Conservation (phyloP, 2,888 invertebrate species). For the Koerneria pararmatus region DNA sequence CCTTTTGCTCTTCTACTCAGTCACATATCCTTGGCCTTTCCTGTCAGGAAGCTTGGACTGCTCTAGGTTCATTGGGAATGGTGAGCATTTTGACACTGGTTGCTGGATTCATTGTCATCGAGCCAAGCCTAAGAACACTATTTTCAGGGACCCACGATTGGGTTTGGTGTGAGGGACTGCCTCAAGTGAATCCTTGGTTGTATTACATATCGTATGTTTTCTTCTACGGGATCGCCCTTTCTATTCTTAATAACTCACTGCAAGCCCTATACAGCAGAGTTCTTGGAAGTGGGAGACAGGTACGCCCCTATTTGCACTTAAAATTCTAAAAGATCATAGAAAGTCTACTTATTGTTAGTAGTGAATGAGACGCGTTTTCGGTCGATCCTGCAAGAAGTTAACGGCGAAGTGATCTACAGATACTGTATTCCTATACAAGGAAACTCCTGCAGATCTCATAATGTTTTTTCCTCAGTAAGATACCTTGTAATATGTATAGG, state of each 20-base stretch:
- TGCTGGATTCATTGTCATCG: background rate
- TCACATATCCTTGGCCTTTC: constrained; percentile 42
- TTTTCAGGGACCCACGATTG: constrained; percentile 25
- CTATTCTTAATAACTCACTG: constrained; percentile 40
- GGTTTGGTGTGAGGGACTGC: constrained; percentile 32
- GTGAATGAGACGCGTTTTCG: too few species aligned
- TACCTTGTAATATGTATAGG: background rate
- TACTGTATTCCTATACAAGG: background rate
- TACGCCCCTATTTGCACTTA: background rate
- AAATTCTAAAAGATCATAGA: background rate
- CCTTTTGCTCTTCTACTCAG: constrained; percentile 35
- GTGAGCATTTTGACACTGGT: background rate
- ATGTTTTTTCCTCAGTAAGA: background rate
- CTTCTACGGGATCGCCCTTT: constrained; percentile 34
- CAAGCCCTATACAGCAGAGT: constrained; percentile 38
- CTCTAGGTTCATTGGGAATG: constrained; percentile 23
- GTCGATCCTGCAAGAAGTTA: too few species aligned
- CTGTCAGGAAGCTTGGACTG: constrained; percentile 34
- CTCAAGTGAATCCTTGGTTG: constrained; percentile 30
- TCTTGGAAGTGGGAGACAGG: constrained; percentile 29
- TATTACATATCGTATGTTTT: constrained; percentile 36
- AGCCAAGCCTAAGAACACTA: background rate
- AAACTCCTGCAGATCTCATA: background rate
- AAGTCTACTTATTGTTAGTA: too few species aligned
- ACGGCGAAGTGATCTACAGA: too few species aligned